phyloP scores from a whole-genome alignment of 1,140 invertebrate genomes.

The Catajapyx aquilonaris region DNA sequence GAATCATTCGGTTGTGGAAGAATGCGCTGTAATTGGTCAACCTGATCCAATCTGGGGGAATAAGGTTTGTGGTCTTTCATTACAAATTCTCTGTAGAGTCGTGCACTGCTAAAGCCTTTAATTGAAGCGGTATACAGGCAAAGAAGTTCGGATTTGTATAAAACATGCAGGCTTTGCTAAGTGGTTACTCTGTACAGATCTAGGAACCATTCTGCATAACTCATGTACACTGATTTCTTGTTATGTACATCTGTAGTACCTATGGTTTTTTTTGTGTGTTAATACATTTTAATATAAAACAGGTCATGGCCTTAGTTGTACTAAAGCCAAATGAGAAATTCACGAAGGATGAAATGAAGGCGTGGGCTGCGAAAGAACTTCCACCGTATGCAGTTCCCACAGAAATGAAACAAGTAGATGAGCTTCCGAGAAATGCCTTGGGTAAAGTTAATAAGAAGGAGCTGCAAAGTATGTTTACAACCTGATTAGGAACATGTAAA shows the following conservation, averaged over 20 bases:
- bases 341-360: conserved; percentile 30
- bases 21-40: conserved; percentile 59
- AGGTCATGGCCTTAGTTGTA: conserved; percentile 43
- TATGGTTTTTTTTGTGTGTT: conserved; percentile 1
- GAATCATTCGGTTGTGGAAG: conserved; percentile 45
- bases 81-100: too few relatives aligned
- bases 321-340: conserved; percentile 27
- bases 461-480: too few relatives aligned
- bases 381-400: conserved; percentile 40
- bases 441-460: conserved; percentile 64
- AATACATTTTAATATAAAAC: conserved; percentile 9
- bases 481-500: too few relatives aligned
- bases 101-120: conserved; percentile 4
- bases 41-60: conserved; percentile 60
- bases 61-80: too few relatives aligned
- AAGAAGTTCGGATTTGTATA: too few relatives aligned
- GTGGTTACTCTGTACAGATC: too few relatives aligned
- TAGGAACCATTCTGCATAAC: too few relatives aligned
- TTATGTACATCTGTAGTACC: neutral
- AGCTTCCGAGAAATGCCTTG: conserved; percentile 46
- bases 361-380: conserved; percentile 30
- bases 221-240: too few relatives aligned
- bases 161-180: too few relatives aligned
- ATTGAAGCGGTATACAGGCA: conserved; percentile 3
- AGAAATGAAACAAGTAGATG: conserved; percentile 31